phyloP scores from a whole-genome alignment of 2,888 invertebrate species.

The Allygus modestus region DNA sequence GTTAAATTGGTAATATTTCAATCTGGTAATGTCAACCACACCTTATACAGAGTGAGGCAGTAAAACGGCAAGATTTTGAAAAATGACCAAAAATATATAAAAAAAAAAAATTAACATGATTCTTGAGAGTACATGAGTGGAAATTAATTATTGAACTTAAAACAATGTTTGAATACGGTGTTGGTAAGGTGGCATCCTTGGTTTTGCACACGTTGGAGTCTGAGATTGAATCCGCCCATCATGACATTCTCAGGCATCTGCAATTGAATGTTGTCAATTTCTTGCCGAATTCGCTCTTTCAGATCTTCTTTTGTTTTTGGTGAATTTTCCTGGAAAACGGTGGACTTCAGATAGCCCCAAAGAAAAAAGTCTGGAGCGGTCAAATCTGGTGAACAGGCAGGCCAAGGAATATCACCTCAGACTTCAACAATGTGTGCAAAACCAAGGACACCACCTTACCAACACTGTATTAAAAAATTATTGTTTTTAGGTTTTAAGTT shows the following conservation, averaged over 20 bases:
- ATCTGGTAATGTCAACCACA: too few species aligned
- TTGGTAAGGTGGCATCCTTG: constrained; percentile 35
- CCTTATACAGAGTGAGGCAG: too few species aligned
- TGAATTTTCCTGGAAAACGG: constrained; percentile 41
- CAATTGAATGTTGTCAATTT: constrained; percentile 30
- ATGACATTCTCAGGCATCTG: constrained; percentile 31
- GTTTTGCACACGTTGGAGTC: constrained; percentile 39
- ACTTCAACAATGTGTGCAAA: too few species aligned
- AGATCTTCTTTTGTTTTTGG: too few species aligned
- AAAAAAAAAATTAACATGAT: too few species aligned
- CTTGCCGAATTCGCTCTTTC: too few species aligned
- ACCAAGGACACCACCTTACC: too few species aligned
- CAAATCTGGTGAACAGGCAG: constrained; percentile 20
- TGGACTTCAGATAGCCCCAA: constrained; percentile 46
- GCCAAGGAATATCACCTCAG: constrained; percentile 53
- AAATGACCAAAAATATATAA: too few species aligned
- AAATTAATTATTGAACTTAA: constrained; percentile 39
- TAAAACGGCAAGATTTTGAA: too few species aligned
- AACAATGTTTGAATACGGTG: constrained; percentile 19
- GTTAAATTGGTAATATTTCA: too few species aligned
- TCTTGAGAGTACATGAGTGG: constrained; percentile 27
- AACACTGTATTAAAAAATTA: too few species aligned
- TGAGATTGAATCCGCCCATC: not conserved
- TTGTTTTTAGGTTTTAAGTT: too few species aligned
- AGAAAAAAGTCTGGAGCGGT: constrained; percentile 31